Evolutionary conservation across 2,888 invertebrate genomes (phyloP), one percentile per base, ranked within the genome.

Genomic region (Spodoptera picta): DNA sequence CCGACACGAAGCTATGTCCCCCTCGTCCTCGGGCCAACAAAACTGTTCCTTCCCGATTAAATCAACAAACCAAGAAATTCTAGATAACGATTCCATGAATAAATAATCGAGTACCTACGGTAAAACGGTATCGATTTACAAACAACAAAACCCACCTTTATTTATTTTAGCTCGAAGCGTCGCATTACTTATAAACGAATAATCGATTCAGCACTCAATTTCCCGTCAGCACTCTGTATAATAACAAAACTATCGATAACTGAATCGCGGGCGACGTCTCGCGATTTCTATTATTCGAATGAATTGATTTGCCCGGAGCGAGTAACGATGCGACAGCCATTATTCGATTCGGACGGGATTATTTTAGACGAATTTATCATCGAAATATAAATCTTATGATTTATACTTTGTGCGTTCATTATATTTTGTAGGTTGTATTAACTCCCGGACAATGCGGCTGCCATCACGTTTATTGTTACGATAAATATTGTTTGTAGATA

Each of bases 151-250:
- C 63, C 65, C 51, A 73, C 54, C 69, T 81, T 82, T 87, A 88
- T 87, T 87, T 86, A 84, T 83, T 76, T 76, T 83, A 64, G 89
- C 90, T 86, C 62, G 70, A 65, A 87, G 90, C 88, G 73, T 75
- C 66, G 77, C 87, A 89, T 89, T 88, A 82, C 77, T 86, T 84
- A 86, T 82, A 83, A 80, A 80, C 83, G 83, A 83, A 87, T 88
- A 90, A 89, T 90, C 88, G 86, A 91, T 90, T 87, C 89, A 87
- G 80, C 86, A 88, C 87, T 87, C 86, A 81, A 87, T 87, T 81
- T 77, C 83, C 83, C 83, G 87, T 88, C 89, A 87, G 80, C 86
- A 81, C 79, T 79, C 83, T 82, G 83, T 87, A 84, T 84, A 87
- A 87, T 87, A 89, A 87, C 86, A 86, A 88, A 90, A 83, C 86